These are phyloP conservation scores for Rhynchomys soricoides DNA, from an alignment of 2,113 vertebrate genomes.

Conservation along the genomic window DNA sequence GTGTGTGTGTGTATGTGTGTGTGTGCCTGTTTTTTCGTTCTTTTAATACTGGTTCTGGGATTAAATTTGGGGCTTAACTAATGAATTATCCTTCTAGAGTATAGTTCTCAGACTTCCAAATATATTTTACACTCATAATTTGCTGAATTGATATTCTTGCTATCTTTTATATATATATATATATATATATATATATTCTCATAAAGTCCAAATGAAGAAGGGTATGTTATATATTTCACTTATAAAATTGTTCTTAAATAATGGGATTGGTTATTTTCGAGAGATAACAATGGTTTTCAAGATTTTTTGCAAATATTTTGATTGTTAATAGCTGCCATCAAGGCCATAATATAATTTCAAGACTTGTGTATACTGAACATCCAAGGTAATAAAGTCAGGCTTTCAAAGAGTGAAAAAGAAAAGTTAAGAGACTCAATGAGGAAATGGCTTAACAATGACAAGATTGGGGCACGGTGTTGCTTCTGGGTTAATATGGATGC, in stretches of 20 bases:
- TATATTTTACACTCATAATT: conserved; percentile 10
- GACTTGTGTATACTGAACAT: not conserved
- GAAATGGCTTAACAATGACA: conserved; percentile 18
- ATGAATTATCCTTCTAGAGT: not conserved
- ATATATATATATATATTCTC: not conserved
- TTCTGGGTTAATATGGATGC: not conserved
- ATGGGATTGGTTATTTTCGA: not conserved
- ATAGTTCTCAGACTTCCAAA: not conserved
- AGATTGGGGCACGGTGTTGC: not conserved
- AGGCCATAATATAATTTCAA: conserved; percentile 24
- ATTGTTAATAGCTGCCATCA: not conserved
- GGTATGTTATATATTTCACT: not conserved
- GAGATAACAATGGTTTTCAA: not conserved
- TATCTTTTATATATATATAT: conserved; percentile 2
- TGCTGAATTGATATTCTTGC: conserved; percentile 17
- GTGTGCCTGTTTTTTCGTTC: not conserved
- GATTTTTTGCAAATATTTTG: conserved; percentile 54
- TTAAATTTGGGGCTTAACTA: not conserved
- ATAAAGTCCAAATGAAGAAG: not conserved
- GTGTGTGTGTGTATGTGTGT: too few relatives aligned
- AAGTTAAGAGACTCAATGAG: not conserved
- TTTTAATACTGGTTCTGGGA: not conserved
- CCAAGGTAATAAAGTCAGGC: not conserved
- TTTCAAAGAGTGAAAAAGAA: conserved; percentile 24
- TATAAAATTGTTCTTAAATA: not conserved